Conservation (phyloP, 2,113 vertebrate species). For the Piaya cayana region DNA sequence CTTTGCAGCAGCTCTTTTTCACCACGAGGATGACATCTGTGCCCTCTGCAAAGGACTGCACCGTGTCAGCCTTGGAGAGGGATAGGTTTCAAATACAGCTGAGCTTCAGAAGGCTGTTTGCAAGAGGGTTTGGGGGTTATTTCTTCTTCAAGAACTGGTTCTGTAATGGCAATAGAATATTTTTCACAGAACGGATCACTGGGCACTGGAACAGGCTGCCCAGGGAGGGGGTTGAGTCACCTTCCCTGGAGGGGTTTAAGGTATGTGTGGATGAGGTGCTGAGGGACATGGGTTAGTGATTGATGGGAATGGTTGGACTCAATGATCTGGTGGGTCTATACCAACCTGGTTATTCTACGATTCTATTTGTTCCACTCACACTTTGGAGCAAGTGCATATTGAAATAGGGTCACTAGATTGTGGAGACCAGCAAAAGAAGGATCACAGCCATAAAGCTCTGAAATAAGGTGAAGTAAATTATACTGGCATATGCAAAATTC, state of each 20-base stretch:
- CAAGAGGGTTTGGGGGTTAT: background rate
- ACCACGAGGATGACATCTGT: background rate
- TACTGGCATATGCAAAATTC: background rate
- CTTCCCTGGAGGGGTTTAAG: too few species aligned
- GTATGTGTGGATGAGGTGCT: too few species aligned
- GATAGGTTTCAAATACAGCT: background rate
- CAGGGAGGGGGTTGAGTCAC: too few species aligned
- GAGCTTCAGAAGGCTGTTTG: background rate
- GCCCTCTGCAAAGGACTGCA: background rate
- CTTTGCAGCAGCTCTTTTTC: slow-evolving; percentile 5
- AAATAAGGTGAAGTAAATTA: background rate
- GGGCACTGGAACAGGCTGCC: too few species aligned
- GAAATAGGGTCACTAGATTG: background rate
- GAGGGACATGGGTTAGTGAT: too few species aligned
- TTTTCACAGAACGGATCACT: too few species aligned
- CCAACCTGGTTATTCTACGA: too few species aligned
- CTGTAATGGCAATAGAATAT: background rate
- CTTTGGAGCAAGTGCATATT: background rate
- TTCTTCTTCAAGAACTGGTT: background rate
- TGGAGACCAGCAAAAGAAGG: background rate
- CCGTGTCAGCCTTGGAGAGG: background rate
- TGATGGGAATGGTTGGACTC: too few species aligned
- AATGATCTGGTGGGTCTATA: too few species aligned
- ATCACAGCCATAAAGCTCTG: background rate
- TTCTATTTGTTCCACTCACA: background rate